phyloP scores from a whole-genome alignment of 2,797 vertebrate species.

The Cyclopterus lumpus region DNA sequence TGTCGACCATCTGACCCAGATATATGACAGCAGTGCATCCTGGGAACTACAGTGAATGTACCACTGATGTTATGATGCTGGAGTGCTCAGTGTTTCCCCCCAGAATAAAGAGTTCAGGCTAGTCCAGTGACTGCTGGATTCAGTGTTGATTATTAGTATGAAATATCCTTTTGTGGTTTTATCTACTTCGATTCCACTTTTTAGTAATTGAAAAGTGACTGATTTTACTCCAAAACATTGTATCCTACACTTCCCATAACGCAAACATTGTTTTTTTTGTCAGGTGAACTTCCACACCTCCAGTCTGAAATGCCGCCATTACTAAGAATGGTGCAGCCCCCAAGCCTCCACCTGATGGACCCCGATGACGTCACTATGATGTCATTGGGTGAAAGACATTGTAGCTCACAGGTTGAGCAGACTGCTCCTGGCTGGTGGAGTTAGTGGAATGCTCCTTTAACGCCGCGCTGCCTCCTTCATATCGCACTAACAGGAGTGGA shows the following conservation, averaged over 20 bases:
- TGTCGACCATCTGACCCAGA: conserved; percentile 73
- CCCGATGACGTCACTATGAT: conserved; percentile 6
- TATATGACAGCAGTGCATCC: conserved; percentile 51
- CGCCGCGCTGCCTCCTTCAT: neutral
- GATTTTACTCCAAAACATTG: neutral
- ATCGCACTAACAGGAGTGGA: neutral
- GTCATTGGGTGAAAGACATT: neutral
- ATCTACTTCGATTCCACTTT: neutral
- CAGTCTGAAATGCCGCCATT: neutral
- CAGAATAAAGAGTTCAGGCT: neutral
- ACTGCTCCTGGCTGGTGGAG: neutral
- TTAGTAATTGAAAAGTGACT: neutral
- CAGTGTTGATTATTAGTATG: neutral
- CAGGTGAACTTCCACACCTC: neutral
- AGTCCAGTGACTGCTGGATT: neutral
- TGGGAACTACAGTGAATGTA: conserved; percentile 53
- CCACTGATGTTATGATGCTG: conserved; percentile 20
- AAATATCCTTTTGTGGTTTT: neutral
- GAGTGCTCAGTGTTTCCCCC: neutral
- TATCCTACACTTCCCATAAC: conserved; percentile 1
- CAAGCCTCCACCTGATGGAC: neutral
- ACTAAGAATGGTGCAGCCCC: neutral
- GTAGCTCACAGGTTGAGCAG: neutral
- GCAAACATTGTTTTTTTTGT: neutral
- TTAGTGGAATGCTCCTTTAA: conserved; percentile 7